Evolutionary conservation across 2,888 invertebrate genomes (phyloP).

Genomic region (Rotaria socialis): DNA sequence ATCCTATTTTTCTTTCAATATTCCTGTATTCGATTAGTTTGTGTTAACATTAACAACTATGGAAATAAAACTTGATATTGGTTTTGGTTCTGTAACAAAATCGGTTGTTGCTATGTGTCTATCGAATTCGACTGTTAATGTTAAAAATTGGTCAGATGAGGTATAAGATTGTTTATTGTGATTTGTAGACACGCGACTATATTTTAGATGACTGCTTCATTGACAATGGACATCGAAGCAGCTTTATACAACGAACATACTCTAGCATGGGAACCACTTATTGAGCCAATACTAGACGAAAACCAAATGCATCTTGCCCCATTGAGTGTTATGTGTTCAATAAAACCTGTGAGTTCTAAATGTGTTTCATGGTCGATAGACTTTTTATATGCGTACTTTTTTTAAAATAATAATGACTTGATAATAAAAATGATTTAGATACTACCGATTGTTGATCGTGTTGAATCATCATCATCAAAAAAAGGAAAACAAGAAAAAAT

Average conservation of each 20-base stretch:
- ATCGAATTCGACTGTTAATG: conserved; percentile 62
- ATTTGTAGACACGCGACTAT: too few relatives aligned
- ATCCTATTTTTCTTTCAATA: too few relatives aligned
- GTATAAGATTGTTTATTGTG: neutral
- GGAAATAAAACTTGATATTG: neutral
- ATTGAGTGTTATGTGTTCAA: neutral
- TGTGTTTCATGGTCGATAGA: too few relatives aligned
- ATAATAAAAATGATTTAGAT: neutral
- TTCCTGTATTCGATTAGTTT: conserved; percentile 48
- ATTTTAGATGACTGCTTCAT: conserved; percentile 39
- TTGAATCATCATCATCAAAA: neutral
- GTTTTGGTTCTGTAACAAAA: neutral
- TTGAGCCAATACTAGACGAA: conserved; percentile 69
- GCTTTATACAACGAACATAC: conserved; percentile 87
- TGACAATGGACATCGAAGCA: conserved; percentile 67
- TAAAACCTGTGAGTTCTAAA: neutral
- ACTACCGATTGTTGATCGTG: neutral
- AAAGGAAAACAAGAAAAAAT: neutral
- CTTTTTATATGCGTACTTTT: too few relatives aligned
- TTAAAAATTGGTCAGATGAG: conserved; percentile 44
- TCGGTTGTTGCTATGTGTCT: conserved; percentile 61
- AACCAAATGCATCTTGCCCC: neutral
- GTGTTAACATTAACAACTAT: neutral
- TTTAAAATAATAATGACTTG: too few relatives aligned
- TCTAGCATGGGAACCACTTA: conserved; percentile 90